Conservation (phyloP, 2,888 invertebrate species). For the Chymomyza amoena region DNA sequence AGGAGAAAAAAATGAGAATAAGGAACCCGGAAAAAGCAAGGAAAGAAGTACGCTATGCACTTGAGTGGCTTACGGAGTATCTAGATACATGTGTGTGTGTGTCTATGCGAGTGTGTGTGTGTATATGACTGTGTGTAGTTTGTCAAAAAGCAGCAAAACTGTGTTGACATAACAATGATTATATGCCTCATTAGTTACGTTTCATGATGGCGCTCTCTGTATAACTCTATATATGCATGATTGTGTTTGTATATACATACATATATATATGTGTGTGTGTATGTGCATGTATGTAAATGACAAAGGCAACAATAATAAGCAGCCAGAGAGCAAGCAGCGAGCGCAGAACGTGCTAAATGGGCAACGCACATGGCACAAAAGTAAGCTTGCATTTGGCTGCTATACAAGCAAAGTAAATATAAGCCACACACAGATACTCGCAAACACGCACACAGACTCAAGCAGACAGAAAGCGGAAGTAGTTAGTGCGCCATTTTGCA, state of each 20-base stretch:
- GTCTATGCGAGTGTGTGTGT: constrained; percentile 4
- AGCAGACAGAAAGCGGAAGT: constrained; percentile 31
- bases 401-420: background rate
- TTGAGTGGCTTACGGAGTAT: constrained; percentile 21
- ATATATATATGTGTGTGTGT: background rate
- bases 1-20: background rate
- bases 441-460: constrained; percentile 16
- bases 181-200: constrained; percentile 73
- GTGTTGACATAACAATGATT: constrained; percentile 72
- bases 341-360: constrained; percentile 34
- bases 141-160: constrained; percentile 70
- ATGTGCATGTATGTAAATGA: constrained; percentile 5
- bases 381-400: constrained; percentile 31
- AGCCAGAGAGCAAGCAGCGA: constrained; percentile 1
- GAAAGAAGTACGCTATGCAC: constrained; percentile 23
- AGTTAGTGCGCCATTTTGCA: constrained; percentile 26
- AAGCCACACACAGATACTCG: background rate
- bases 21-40: background rate
- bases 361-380: constrained; percentile 17
- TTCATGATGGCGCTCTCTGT: constrained; percentile 21
- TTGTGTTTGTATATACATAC: constrained; percentile 12
- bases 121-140: constrained; percentile 42
- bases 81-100: constrained; percentile 2
- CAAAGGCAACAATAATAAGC: constrained; percentile 29
- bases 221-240: constrained; percentile 19